Conservation (phyloP, 2,113 vertebrate species). For the Cinclus mexicanus region DNA sequence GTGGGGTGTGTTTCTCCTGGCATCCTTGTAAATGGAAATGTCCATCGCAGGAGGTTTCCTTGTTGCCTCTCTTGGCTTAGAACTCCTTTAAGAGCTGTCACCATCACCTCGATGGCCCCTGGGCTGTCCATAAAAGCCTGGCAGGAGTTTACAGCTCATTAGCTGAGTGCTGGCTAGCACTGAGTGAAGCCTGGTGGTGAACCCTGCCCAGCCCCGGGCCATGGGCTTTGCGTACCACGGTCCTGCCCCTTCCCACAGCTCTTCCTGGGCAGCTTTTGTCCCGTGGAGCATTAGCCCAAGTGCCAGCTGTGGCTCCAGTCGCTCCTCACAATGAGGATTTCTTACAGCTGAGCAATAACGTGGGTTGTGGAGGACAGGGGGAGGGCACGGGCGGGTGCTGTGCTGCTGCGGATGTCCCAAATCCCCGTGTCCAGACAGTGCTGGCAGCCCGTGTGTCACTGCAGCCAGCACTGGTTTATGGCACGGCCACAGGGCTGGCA, state of each 20-base stretch:
- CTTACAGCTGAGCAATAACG: neutral
- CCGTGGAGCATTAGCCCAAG: neutral
- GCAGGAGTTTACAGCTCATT: neutral
- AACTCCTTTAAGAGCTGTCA: neutral
- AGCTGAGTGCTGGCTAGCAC: neutral
- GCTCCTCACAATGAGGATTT: neutral
- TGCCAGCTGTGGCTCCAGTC: neutral
- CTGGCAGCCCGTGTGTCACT: fast-evolving
- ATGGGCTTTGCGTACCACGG: neutral
- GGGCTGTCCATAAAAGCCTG: neutral
- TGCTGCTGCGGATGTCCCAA: neutral
- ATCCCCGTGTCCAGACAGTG: fast-evolving
- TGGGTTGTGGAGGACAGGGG: neutral
- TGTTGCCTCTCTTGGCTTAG: neutral
- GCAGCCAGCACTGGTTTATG: fast-evolving
- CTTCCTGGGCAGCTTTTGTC: neutral
- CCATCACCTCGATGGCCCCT: neutral
- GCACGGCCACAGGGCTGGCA: neutral
- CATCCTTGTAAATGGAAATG: neutral
- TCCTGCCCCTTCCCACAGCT: neutral
- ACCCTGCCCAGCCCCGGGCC: neutral
- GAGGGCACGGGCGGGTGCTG: neutral
- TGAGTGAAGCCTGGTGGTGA: neutral
- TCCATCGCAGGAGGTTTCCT: neutral
- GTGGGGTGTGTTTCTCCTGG: neutral